Conservation (phyloP, 2,888 invertebrate species). For the Acronicta aceris region DNA sequence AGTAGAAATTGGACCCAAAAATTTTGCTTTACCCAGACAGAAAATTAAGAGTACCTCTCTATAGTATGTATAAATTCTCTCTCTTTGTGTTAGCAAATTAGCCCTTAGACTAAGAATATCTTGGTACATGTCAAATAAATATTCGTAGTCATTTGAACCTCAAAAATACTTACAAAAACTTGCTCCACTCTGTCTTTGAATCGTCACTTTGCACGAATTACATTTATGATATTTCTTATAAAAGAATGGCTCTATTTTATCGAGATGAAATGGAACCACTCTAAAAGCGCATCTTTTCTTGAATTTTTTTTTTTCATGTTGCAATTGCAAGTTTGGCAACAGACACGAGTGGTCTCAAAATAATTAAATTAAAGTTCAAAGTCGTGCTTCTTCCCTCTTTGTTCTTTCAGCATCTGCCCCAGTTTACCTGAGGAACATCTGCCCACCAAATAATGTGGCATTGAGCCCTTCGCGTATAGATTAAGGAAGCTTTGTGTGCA, state of each 20-base stretch:
- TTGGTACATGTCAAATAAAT: neutral
- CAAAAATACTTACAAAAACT: neutral
- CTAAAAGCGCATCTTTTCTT: slow-evolving; percentile 7
- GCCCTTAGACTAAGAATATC: neutral
- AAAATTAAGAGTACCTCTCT: too few species aligned
- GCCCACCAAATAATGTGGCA: slow-evolving; percentile 66
- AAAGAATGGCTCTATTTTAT: slow-evolving; percentile 12
- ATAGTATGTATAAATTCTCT: too few species aligned
- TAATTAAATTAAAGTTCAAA: slow-evolving; percentile 82
- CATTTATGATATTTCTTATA: neutral
- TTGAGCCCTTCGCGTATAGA: slow-evolving; percentile 80
- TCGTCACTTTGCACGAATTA: slow-evolving; percentile 6
- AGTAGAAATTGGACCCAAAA: too few species aligned
- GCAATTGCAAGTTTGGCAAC: slow-evolving; percentile 22
- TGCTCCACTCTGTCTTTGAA: neutral
- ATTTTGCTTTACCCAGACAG: too few species aligned
- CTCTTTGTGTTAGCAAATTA: too few species aligned
- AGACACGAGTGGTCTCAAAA: slow-evolving; percentile 55
- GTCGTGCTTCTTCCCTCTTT: slow-evolving; percentile 60
- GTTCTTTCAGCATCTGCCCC: slow-evolving; percentile 82
- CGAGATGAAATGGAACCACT: neutral
- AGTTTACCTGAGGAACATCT: slow-evolving; percentile 84
- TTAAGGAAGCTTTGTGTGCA: slow-evolving; percentile 76
- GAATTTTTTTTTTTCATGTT: neutral
- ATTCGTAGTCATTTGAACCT: neutral